These are phyloP conservation scores for Dicycla oo DNA, from an alignment of 2,888 invertebrate species.

Conservation along the genomic window DNA sequence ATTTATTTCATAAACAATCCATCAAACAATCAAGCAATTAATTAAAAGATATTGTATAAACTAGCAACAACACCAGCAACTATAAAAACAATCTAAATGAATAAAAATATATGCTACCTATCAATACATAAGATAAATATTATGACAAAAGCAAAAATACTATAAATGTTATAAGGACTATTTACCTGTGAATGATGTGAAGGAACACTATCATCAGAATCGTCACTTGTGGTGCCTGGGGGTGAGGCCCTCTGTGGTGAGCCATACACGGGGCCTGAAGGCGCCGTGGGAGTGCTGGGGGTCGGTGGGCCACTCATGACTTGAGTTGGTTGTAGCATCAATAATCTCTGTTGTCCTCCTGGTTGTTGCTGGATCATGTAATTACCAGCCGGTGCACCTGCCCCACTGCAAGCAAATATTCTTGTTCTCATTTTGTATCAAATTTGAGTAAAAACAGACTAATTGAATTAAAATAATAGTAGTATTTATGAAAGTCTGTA, in stretches of 20 bases:
- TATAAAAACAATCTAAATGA: slow-evolving; percentile 4
- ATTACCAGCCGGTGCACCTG: slow-evolving; percentile 90
- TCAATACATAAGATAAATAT: neutral
- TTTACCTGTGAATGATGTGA: slow-evolving; percentile 91
- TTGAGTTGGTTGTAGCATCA: slow-evolving; percentile 89
- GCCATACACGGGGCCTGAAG: slow-evolving; percentile 83
- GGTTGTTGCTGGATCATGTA: slow-evolving; percentile 91
- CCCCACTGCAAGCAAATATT: slow-evolving; percentile 75
- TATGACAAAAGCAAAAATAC: neutral
- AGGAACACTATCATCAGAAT: slow-evolving; percentile 94
- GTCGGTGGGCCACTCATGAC: slow-evolving; percentile 87
- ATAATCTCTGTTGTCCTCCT: slow-evolving; percentile 88
- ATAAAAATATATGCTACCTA: neutral
- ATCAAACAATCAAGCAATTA: slow-evolving; percentile 16
- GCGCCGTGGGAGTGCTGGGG: slow-evolving; percentile 84
- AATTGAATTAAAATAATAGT: slow-evolving; percentile 13
- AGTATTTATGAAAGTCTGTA: slow-evolving; percentile 55
- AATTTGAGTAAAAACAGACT: neutral
- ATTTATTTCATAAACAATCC: slow-evolving; percentile 4
- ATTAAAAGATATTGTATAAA: neutral
- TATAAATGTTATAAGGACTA: neutral
- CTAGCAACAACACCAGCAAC: slow-evolving; percentile 1
- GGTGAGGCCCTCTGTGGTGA: slow-evolving; percentile 92
- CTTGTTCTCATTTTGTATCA: slow-evolving; percentile 13
- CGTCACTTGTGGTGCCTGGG: slow-evolving; percentile 95